A percentile compares a stretch with the other conserved stretches of the same genome.
Evolutionary conservation across 2,888 invertebrate species (phyloP).

Genomic region (Geotrupes spiniger): DNA sequence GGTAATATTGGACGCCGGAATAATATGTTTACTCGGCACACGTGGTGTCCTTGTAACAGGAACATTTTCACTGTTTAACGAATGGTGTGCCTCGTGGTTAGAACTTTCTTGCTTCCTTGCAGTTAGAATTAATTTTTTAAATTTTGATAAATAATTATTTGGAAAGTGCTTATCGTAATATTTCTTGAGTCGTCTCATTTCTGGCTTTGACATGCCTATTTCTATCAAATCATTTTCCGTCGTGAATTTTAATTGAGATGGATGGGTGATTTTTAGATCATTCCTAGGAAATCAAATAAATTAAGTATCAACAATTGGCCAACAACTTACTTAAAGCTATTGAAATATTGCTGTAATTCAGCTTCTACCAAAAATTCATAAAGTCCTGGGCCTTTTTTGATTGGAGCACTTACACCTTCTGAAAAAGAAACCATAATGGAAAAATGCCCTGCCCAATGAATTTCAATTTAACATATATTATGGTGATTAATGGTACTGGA

Average conservation of each 20-base stretch:
- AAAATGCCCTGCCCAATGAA: too few species aligned
- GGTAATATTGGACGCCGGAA: slow-evolving; percentile 79
- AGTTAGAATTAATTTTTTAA: slow-evolving; percentile 77
- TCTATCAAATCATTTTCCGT: slow-evolving; percentile 87
- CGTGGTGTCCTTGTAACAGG: slow-evolving; percentile 52
- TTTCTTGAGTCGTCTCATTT: slow-evolving; percentile 90
- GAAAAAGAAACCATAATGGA: slow-evolving; percentile 10
- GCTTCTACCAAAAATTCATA: slow-evolving; percentile 93
- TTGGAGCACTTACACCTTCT: slow-evolving; percentile 39
- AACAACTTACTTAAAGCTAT: slow-evolving; percentile 63
- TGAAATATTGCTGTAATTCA: slow-evolving; percentile 90
- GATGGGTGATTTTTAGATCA: slow-evolving; percentile 84
- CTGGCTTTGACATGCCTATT: slow-evolving; percentile 92
- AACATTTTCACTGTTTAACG: slow-evolving; percentile 41
- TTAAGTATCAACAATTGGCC: slow-evolving; percentile 1
- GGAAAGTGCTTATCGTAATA: slow-evolving; percentile 92
- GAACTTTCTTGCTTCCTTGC: slow-evolving; percentile 55
- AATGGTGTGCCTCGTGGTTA: slow-evolving; percentile 29
- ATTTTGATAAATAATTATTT: slow-evolving; percentile 87
- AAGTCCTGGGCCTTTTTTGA: slow-evolving; percentile 62
- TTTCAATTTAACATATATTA: too few species aligned
- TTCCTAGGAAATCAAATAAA: slow-evolving; percentile 55
- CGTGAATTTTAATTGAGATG: slow-evolving; percentile 90
- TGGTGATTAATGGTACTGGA: slow-evolving; percentile 4
- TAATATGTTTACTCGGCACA: slow-evolving; percentile 83